Evolutionary conservation across 2,888 invertebrate genomes (phyloP), one percentile per base, ranked within the genome.

Genomic region (Ormyrus labotus): DNA sequence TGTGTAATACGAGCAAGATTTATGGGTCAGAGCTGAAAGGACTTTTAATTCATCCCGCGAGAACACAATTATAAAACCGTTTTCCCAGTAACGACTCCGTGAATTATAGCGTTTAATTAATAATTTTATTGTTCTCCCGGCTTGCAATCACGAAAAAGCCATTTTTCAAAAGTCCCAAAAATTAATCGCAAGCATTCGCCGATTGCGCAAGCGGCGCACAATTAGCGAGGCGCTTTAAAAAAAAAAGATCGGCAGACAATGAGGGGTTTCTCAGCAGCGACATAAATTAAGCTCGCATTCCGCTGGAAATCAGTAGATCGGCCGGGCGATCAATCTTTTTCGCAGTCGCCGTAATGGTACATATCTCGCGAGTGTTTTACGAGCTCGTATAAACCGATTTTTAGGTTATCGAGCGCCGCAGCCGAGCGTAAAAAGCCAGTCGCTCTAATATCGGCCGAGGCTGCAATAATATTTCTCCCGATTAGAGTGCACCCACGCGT

Each of bases 391-490:
- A 72, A 65, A 71, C 58, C 50, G 45, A 67, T 58, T 72, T 71
- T 58, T 47, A 67, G 72, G 65, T 78, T 77, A 78, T 70, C 70
- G 58, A 6, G 13, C 7, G 2, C 48, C 51, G 11, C 47, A 58
- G 58, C 45, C 11, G 61, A 61, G 76, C 69, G 69, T 58, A 72
- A 78, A 78, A 72, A 47, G 53, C 71, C 34, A 61, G 67, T 67
- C 60, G 78, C 68, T 78, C 61, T 61, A 72, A 78, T 72, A 78
- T 72, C 72, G 55, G 71, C 34, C 67, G 67, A 34, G 5, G 19
- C 79, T 64, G 74, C 65, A 74, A 69, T 70, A 76, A 75, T 76
- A 76, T 76, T 75, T 80, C 72, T 72, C 60, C 53, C 70, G 80
- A 80, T 80, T 71, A 64, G 71, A 71, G 71, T 53, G 45, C 67